Conservation (phyloP, 1,140 invertebrate genomes). For the Drosophila pruinosa region DNA sequence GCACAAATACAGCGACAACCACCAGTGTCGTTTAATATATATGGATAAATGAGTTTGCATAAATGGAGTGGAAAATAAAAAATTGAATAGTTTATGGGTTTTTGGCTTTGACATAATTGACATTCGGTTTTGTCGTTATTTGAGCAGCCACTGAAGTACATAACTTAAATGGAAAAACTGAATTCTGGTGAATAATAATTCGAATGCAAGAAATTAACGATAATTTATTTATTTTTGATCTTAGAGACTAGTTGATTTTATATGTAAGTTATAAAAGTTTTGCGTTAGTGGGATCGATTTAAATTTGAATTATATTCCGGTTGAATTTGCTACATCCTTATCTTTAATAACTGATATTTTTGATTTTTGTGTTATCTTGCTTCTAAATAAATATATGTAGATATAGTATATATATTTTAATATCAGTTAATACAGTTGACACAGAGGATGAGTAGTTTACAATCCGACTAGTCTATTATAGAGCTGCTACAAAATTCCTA, state of each 20-base stretch:
- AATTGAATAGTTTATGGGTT: slow-evolving; percentile 5
- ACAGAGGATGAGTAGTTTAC: slow-evolving; percentile 50
- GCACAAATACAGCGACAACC: slow-evolving; percentile 11
- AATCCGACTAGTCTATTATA: slow-evolving; percentile 49
- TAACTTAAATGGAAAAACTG: neutral
- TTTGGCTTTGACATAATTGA: slow-evolving; percentile 54
- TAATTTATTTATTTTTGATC: slow-evolving; percentile 20
- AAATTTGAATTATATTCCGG: slow-evolving; percentile 51
- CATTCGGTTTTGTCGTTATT: slow-evolving; percentile 35
- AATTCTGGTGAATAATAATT: neutral
- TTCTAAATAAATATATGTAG: slow-evolving; percentile 8
- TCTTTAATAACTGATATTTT: slow-evolving; percentile 58
- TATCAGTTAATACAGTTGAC: slow-evolving; percentile 47
- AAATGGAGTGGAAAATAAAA: neutral
- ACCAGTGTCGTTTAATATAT: slow-evolving; percentile 31
- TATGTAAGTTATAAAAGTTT: slow-evolving; percentile 56
- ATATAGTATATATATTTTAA: slow-evolving; percentile 7
- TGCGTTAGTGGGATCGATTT: slow-evolving; percentile 46
- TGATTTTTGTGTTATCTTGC: slow-evolving; percentile 27
- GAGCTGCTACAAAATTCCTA: slow-evolving; percentile 57
- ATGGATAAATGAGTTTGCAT: slow-evolving; percentile 12
- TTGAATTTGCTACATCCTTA: slow-evolving; percentile 41
- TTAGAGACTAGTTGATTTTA: slow-evolving; percentile 44
- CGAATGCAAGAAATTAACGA: neutral
- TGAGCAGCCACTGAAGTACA: neutral